Conservation (phyloP, 2,797 vertebrate species). For the Fringilla coelebs region DNA sequence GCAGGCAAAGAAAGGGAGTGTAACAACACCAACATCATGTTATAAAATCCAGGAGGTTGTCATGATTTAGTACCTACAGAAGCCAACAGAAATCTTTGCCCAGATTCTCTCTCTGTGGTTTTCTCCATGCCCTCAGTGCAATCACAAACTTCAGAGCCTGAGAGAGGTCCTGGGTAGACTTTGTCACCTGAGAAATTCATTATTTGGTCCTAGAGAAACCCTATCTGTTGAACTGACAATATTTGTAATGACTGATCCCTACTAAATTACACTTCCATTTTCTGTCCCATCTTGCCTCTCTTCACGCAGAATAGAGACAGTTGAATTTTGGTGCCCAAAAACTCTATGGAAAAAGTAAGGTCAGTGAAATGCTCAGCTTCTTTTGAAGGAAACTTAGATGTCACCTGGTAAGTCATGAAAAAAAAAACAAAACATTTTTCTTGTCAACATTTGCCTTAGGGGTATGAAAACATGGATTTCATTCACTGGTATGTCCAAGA, state of each 20-base stretch:
- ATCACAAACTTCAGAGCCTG: not conserved
- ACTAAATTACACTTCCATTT: not conserved
- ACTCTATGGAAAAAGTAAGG: not conserved
- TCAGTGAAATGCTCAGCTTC: not conserved
- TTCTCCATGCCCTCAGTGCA: not conserved
- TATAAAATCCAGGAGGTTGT: not conserved
- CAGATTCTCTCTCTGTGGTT: not conserved
- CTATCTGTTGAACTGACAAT: not conserved
- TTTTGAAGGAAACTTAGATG: not conserved
- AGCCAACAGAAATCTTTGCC: not conserved
- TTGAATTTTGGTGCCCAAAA: not conserved
- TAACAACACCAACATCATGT: accelerated
- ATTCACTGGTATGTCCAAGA: not conserved
- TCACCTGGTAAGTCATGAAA: not conserved
- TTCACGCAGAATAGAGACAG: not conserved
- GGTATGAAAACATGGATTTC: not conserved
- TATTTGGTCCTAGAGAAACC: not conserved
- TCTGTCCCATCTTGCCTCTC: not conserved
- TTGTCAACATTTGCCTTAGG: not conserved
- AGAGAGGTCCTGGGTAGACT: not conserved
- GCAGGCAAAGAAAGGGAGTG: not conserved
- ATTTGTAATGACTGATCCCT: not conserved
- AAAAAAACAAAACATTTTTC: not conserved
- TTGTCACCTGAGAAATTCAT: not conserved
- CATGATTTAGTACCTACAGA: not conserved